Evolutionary conservation across 2,888 invertebrate genomes (phyloP).

Genomic region (Pyrrhosoma nymphula): DNA sequence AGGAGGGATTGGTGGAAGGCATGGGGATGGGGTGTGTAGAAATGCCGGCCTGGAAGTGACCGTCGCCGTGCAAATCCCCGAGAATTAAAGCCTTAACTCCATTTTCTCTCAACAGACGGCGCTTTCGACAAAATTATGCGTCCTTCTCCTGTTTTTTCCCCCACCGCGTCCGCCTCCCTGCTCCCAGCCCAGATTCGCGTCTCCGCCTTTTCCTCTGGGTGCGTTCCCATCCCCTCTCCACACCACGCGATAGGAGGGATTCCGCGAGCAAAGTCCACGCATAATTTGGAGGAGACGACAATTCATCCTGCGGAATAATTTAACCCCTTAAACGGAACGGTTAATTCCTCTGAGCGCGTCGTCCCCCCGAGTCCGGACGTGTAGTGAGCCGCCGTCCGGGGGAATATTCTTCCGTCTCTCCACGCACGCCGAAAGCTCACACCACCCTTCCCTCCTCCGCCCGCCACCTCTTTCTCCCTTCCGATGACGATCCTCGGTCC

Average conservation of each 20-base stretch:
- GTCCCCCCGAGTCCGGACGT: neutral
- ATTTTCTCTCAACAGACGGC: slow-evolving; percentile 27
- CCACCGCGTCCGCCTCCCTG: neutral
- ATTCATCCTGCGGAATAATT: slow-evolving; percentile 29
- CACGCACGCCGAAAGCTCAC: neutral
- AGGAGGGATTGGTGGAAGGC: neutral
- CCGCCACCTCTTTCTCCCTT: too few relatives aligned
- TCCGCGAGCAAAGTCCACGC: slow-evolving; percentile 40
- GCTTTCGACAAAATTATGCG: slow-evolving; percentile 35
- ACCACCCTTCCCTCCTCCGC: neutral
- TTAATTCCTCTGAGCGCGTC: slow-evolving; percentile 33
- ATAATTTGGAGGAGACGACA: slow-evolving; percentile 50
- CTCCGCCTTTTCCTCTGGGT: neutral
- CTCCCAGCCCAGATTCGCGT: neutral
- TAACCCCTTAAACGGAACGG: slow-evolving; percentile 15
- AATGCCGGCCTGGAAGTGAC: neutral
- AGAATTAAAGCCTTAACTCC: slow-evolving; percentile 43
- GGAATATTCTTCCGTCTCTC: neutral
- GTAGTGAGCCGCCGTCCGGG: neutral
- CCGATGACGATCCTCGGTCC: slow-evolving; percentile 7
- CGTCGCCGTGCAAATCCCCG: neutral
- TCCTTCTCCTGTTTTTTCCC: neutral
- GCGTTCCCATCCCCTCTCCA: neutral
- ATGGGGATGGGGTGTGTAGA: neutral
- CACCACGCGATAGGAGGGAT: neutral